A percentile compares a stretch with the other conserved stretches of the same genome.
Evolutionary conservation across 2,888 invertebrate species (phyloP).

Genomic region (Hirtodrosophila cameraria): DNA sequence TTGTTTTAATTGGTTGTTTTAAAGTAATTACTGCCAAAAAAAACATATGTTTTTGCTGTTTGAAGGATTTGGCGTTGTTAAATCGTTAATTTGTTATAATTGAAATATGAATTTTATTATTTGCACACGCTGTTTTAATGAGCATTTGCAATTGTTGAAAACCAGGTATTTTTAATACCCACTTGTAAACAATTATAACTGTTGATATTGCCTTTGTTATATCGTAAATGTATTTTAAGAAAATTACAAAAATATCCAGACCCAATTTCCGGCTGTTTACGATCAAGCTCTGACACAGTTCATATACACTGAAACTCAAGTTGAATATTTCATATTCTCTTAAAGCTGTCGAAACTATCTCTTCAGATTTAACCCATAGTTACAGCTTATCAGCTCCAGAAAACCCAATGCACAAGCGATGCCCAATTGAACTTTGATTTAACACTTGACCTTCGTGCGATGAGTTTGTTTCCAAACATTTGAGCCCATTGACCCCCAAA

Average conservation of each 20-base stretch:
- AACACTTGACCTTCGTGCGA: constrained; percentile 60
- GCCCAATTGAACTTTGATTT: constrained; percentile 39
- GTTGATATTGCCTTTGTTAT: no score
- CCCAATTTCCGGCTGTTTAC: neutral
- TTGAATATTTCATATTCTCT: constrained; percentile 9
- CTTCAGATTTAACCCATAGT: constrained; percentile 33
- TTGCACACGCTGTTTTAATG: neutral
- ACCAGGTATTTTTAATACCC: neutral
- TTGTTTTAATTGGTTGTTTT: no score
- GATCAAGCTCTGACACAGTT: constrained; percentile 6
- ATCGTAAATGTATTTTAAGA: neutral
- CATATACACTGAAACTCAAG: no score
- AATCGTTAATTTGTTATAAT: neutral
- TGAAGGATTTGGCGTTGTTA: constrained; percentile 5
- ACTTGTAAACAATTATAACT: no score
- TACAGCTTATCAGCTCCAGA: neutral
- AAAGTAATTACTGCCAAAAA: constrained; percentile 4
- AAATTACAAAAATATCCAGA: neutral
- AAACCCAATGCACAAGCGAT: neutral
- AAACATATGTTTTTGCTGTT: neutral
- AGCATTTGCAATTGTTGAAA: neutral
- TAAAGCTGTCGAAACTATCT: no score
- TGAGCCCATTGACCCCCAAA: constrained; percentile 72
- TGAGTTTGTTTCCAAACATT: constrained; percentile 49
- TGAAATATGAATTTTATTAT: constrained; percentile 12